A percentile compares a stretch with the other conserved stretches of the same genome.
Conservation (phyloP, 2,888 invertebrate genomes). For the Platynereis dumerilii region DNA sequence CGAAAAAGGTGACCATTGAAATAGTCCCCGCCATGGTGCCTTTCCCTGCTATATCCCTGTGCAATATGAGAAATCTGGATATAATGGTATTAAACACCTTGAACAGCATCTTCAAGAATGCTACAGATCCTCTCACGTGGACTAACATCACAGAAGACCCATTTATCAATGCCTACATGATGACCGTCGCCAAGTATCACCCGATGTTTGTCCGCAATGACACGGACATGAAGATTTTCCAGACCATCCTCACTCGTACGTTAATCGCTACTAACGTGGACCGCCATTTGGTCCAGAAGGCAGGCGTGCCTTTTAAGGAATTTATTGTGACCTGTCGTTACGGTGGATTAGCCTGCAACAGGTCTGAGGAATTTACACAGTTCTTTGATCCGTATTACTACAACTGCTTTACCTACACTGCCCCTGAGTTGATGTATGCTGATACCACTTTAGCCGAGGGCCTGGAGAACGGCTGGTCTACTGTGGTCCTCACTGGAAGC, state of each 20-base stretch:
- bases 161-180: constrained; percentile 31
- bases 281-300: constrained; percentile 16
- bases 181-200: constrained; percentile 26
- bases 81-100: constrained; percentile 26
- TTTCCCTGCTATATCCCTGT: constrained; percentile 30
- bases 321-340: constrained; percentile 32
- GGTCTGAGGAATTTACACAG: constrained; percentile 22
- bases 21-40: constrained; percentile 28
- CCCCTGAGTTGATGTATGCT: not conserved
- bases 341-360: constrained; percentile 25
- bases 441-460: constrained; percentile 29
- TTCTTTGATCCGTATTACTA: constrained; percentile 34
- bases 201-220: constrained; percentile 19
- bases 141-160: constrained; percentile 26
- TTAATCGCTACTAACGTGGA: constrained; percentile 29
- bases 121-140: constrained; percentile 21
- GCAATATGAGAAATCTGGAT: constrained; percentile 34
- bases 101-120: constrained; percentile 26
- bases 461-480: constrained; percentile 33
- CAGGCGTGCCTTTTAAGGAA: constrained; percentile 31
- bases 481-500: constrained; percentile 28
- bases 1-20: constrained; percentile 33
- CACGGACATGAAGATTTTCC: constrained; percentile 19
- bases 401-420: constrained; percentile 31
- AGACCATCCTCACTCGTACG: constrained; percentile 24